phyloP scores from a whole-genome alignment of 2,113 vertebrate species.

The Okapia johnstoni region DNA sequence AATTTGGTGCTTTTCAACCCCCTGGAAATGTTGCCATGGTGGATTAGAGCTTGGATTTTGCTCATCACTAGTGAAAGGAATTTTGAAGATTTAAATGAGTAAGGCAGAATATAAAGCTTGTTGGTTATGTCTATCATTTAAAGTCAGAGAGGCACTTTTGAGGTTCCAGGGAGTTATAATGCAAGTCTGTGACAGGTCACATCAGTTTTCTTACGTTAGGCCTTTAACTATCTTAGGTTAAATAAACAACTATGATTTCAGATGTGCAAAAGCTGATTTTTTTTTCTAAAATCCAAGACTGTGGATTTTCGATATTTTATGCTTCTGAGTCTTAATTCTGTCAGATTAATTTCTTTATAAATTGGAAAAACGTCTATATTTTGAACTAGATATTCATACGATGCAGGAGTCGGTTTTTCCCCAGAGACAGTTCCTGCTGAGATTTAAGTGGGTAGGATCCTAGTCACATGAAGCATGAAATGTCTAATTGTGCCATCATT shows the following conservation, averaged over 20 bases:
- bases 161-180: not conserved
- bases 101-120: not conserved
- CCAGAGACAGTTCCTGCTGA: not conserved
- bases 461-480: not conserved
- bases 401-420: not conserved
- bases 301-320: not conserved
- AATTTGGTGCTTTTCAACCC: not conserved
- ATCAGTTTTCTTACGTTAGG: not conserved
- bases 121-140: not conserved
- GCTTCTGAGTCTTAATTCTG: slow-evolving; percentile 15
- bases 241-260: slow-evolving; percentile 13
- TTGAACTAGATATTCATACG: slow-evolving; percentile 10
- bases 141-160: not conserved
- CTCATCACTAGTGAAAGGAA: not conserved
- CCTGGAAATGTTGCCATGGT: not conserved
- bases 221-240: not conserved
- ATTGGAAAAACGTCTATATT: not conserved
- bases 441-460: slow-evolving; percentile 14
- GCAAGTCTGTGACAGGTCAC: not conserved
- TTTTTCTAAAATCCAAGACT: not conserved
- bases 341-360: slow-evolving; percentile 1
- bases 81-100: not conserved
- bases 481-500: slow-evolving; percentile 22
- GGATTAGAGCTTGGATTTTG: not conserved
- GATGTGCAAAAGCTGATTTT: not conserved